Conservation (phyloP, 1,140 invertebrate genomes). For the Prorops nasuta region DNA sequence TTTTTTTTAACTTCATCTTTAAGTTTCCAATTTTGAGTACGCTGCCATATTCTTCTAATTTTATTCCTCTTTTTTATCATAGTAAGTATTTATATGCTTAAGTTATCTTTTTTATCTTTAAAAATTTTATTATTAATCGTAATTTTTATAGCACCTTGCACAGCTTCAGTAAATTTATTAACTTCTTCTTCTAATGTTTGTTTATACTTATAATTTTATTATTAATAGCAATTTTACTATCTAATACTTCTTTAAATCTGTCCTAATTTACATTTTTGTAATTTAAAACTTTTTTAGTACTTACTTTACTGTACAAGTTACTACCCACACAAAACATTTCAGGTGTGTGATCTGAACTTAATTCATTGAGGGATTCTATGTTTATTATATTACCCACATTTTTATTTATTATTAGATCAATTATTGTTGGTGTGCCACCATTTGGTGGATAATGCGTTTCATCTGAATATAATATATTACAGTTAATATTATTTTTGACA, state of each 20-base stretch:
- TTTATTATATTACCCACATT: conserved; percentile 18
- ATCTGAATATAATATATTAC: conserved; percentile 20
- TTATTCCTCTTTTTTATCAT: conserved; percentile 21
- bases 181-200: conserved; percentile 16
- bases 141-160: conserved; percentile 11
- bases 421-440: conserved; percentile 23
- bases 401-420: conserved; percentile 29
- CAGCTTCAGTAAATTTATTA: conserved; percentile 13
- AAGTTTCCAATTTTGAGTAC: conserved; percentile 2
- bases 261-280: conserved; percentile 13
- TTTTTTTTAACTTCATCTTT: conserved; percentile 9
- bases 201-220: conserved; percentile 5
- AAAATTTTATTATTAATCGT: conserved; percentile 3
- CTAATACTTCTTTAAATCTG: conserved; percentile 7
- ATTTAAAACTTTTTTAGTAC: neutral
- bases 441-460: conserved; percentile 27
- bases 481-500: conserved; percentile 20
- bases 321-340: conserved; percentile 16
- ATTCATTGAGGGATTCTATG: conserved; percentile 12
- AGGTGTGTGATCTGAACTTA: conserved; percentile 30
- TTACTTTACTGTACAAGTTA: neutral
- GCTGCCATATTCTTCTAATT: conserved; percentile 24
- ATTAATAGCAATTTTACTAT: conserved; percentile 4
- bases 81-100: conserved; percentile 7
- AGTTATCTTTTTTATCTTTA: conserved; percentile 7